phyloP scores from a whole-genome alignment of 2,888 invertebrate genomes.

The Muscina levida region DNA sequence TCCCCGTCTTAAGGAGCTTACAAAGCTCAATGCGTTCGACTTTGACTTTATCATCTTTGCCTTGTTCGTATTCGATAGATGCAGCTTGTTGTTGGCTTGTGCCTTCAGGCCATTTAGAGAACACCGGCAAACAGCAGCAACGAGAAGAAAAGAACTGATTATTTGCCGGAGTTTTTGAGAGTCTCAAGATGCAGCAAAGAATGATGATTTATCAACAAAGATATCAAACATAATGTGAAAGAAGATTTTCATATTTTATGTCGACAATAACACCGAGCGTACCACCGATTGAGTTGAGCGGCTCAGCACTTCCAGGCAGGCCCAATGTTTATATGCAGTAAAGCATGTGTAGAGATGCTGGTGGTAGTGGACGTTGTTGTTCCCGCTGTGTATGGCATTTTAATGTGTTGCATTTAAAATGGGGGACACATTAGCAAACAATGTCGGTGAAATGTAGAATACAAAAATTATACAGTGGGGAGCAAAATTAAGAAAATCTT shows the following conservation, averaged over 20 bases:
- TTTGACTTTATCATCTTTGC: slow-evolving; percentile 2
- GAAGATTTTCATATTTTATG: slow-evolving; percentile 54
- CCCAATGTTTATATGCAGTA: background rate
- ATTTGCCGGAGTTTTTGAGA: slow-evolving; percentile 1
- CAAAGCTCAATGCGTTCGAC: slow-evolving; percentile 42
- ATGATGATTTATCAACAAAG: slow-evolving; percentile 63
- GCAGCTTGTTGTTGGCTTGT: slow-evolving; percentile 53
- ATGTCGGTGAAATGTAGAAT: slow-evolving; percentile 1
- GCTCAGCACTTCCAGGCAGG: background rate
- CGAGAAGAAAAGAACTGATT: slow-evolving; percentile 23
- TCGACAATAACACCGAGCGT: slow-evolving; percentile 25
- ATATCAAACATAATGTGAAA: slow-evolving; percentile 55
- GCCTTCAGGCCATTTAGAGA: slow-evolving; percentile 53
- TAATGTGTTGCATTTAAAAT: slow-evolving; percentile 54
- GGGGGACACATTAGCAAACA: slow-evolving; percentile 49
- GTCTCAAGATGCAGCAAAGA: background rate
- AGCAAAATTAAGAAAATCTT: background rate
- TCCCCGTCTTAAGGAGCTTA: slow-evolving; percentile 55
- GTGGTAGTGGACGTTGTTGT: slow-evolving; percentile 22
- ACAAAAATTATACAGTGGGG: background rate
- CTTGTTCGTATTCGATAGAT: background rate
- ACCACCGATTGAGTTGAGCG: background rate
- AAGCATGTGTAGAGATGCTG: slow-evolving; percentile 8
- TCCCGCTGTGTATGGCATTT: slow-evolving; percentile 46
- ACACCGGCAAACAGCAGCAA: slow-evolving; percentile 58